Evolutionary conservation across 2,797 vertebrate species (phyloP), one percentile per base, ranked within the genome.

Genomic region (Synaphobranchus kaupii): DNA sequence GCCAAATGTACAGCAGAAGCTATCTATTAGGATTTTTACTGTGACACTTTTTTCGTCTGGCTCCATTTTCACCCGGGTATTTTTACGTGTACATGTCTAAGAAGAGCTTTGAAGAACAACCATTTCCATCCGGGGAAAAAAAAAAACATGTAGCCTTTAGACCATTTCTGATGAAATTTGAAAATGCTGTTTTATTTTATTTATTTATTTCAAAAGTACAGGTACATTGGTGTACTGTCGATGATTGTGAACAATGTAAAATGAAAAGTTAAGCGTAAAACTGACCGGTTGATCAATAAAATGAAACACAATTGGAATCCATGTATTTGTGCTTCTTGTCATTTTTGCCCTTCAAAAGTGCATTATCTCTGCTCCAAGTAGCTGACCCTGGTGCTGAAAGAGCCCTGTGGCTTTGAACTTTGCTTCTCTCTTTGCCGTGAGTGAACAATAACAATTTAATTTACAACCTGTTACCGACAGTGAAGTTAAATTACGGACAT

Each of bases 371-470:
- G 25, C 17, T 20, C 58, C 0, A 47, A 31, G 83, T 81, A 82
- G 89, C 92, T 92, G 89, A 48, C 93, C 90, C 20, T 88, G 91
- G 92, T 92, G 86, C 92, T 92, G 91, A 92, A 91, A 76, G 60
- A 44, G 78, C 44, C 34, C 22, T 50, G 39, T 31, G 25, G 48
- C 34, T 25, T 84, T 56, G 28, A 60, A 81, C 22, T n/a, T 15
- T 47, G 15, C 12, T 39, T 44, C 34, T 39, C 28, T 31, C 39
- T 54, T 10, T 81, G 78, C 47, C n/a, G 6, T n/a, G 22, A 50
- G 20, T 9, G 25, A 66, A 63, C 25, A 44, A 34, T 56, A n/a
- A 22, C 25, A 71, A 71, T 39, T 10, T 73, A 1, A 71, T 54
- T 71, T 54, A 31, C 86, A n/a, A 39, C 82, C 31, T 31, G 47